Conservation (phyloP, 2,797 vertebrate genomes). For the Alosa sapidissima region DNA sequence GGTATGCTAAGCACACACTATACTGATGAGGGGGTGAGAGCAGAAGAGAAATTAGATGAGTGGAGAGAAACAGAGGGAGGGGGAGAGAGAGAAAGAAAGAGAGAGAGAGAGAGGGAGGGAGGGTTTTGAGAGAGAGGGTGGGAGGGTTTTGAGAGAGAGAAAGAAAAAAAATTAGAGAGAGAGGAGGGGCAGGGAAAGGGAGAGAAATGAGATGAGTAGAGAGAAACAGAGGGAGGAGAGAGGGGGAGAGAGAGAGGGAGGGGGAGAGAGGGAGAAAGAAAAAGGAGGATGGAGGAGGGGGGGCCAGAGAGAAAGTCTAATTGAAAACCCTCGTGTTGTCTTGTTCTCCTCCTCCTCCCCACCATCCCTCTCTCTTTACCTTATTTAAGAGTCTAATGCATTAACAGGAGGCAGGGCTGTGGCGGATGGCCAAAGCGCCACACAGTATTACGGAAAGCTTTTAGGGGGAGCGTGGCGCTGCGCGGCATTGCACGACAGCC, state of each 20-base stretch:
- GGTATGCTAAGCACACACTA: background rate
- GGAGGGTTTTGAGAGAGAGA: background rate
- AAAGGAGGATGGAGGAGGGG: too few species aligned
- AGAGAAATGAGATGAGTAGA: background rate
- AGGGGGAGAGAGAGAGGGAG: background rate
- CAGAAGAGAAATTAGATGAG: background rate
- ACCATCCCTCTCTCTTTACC: background rate
- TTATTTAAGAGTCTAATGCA: constrained; percentile 59
- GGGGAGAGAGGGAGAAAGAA: constrained; percentile 16
- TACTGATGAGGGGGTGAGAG: background rate
- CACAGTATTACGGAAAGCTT: constrained; percentile 77
- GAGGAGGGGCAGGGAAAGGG: background rate
- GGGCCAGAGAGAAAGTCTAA: too few species aligned
- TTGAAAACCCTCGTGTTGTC: constrained; percentile 44
- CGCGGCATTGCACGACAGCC: background rate
- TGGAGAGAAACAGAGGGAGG: background rate
- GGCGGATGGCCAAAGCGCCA: constrained; percentile 68
- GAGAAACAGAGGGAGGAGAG: too few species aligned
- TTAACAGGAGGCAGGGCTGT: constrained; percentile 49
- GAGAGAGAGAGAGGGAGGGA: background rate
- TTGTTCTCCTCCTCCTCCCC: constrained; percentile 38
- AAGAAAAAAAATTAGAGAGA: background rate
- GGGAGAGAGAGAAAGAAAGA: too few species aligned
- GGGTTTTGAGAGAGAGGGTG: background rate
- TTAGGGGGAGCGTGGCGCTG: constrained; percentile 61